A percentile compares a stretch with the other conserved stretches of the same genome.
phyloP scores from a whole-genome alignment of 1,140 invertebrate species.

The Drosophila tsacasi region DNA sequence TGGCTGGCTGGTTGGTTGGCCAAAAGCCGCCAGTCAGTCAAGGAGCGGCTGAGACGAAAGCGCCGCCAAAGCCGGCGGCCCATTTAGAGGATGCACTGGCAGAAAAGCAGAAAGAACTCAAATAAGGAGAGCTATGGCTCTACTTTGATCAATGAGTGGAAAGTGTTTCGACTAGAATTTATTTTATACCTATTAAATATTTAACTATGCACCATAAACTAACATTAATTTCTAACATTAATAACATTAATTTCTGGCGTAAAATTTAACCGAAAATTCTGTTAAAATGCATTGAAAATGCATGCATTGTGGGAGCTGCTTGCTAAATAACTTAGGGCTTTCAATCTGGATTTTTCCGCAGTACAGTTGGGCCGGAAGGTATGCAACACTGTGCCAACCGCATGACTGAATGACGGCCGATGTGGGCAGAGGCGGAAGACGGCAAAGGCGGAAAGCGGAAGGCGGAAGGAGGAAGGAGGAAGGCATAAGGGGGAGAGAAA shows the following conservation, averaged over 20 bases:
- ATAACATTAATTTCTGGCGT: too few relatives aligned
- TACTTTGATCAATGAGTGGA: too few relatives aligned
- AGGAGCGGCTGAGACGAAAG: constrained; percentile 35
- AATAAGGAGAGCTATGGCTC: too few relatives aligned
- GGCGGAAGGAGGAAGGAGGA: constrained; percentile 2
- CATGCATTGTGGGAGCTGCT: not conserved
- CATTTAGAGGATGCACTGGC: constrained; percentile 19
- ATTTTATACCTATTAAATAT: too few relatives aligned
- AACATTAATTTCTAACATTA: not conserved
- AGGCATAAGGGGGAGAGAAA: constrained; percentile 5
- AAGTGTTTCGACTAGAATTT: too few relatives aligned
- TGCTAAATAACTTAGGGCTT: not conserved
- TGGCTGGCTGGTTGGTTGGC: constrained; percentile 50
- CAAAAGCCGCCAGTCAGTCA: constrained; percentile 60
- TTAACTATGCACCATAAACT: too few relatives aligned
- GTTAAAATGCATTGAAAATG: not conserved
- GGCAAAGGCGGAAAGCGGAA: not conserved
- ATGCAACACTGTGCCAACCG: constrained; percentile 69
- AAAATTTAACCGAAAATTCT: not conserved
- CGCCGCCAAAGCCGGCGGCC: constrained; percentile 40
- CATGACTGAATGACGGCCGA: constrained; percentile 60
- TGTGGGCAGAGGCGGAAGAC: too few relatives aligned
- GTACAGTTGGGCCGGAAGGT: constrained; percentile 62
- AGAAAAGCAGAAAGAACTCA: not conserved
- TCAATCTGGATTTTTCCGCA: constrained; percentile 13